Evolutionary conservation across 2,797 vertebrate genomes (phyloP), one percentile per base, ranked within the genome.

Genomic region (Fistularia commersonii): DNA sequence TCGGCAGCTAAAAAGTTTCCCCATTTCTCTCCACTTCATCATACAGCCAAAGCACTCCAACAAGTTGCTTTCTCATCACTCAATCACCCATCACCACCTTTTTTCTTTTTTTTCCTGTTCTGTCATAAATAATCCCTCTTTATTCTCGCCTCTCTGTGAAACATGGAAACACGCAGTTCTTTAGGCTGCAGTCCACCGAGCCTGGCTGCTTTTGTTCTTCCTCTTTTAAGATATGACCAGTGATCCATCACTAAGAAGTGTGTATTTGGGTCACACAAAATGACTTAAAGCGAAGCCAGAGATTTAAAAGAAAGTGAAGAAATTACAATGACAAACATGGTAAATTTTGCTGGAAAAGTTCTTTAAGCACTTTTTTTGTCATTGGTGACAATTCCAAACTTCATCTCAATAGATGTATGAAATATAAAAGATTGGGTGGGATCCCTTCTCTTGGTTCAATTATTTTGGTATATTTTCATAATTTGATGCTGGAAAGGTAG

Each of bases 231-330:
- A 55, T 33, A 37, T 12, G 36, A 23, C 11, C 23, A 23, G 44
- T 32, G 48, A 57, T 60, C 57, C 12, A 53, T 45, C 48, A 39
- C 50, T 14, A 23, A 14, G 42, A 46, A 46, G 38, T 45, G 56
- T 45, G 41, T 5, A 31, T 42, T 7, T 6, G 41, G 13, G 12
- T 13, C 11, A 9, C 6, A 11, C 12, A 47, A 48, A 35, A 12
- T 11, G 23, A 14, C 32, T 44, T 48, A 11, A 50, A 23, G 2
- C 10, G 8, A 32, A 48, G 31, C 6, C 38, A 0, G 11, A 40
- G 38, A 13, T 3, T 41, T 32, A 8, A 31, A 7, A 49, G 7
- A 8, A 11, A 41, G 14, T 32, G 38, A 40, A 40, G 10, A 40
- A 35, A 35, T 6, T 8, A 35, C 8, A 35, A 35, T 35, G 8